phyloP scores from a whole-genome alignment of 2,113 vertebrate species.

The Silurus asotus region DNA sequence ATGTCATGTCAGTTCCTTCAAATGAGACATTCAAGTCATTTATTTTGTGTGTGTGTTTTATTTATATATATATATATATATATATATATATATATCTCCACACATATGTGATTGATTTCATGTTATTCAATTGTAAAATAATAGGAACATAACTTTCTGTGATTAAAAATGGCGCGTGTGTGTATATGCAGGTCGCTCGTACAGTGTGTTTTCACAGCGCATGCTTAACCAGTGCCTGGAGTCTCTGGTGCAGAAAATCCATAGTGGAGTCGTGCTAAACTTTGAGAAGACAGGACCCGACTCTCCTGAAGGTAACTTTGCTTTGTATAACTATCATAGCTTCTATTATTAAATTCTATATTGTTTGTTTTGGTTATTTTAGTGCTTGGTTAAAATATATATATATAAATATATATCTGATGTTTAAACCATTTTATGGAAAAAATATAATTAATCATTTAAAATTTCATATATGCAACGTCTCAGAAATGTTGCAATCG shows the following conservation, averaged over 20 bases:
- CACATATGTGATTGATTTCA: neutral
- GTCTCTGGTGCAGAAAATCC: slow-evolving; percentile 95
- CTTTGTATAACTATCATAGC: no score
- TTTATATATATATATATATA: no score
- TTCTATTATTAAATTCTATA: no score
- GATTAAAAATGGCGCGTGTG: neutral
- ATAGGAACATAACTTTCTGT: neutral
- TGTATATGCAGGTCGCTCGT: slow-evolving; percentile 86
- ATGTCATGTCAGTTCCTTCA: neutral
- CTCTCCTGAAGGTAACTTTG: slow-evolving; percentile 80
- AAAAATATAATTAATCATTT: no score
- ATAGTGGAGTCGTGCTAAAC: slow-evolving; percentile 95
- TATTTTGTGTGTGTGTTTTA: no score
- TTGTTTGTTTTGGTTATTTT: no score
- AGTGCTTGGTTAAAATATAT: no score
- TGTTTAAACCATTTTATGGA: no score
- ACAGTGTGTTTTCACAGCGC: slow-evolving; percentile 92
- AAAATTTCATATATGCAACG: no score
- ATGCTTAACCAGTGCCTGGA: slow-evolving; percentile 98
- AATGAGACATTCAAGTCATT: neutral
- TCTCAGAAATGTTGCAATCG: no score
- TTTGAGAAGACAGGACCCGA: slow-evolving; percentile 97
- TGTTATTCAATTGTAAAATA: neutral
- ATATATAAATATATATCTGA: no score
- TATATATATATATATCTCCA: neutral